These are phyloP conservation scores for Microplitis mediator DNA, from an alignment of 1,140 invertebrate species.

Conservation along the genomic window DNA sequence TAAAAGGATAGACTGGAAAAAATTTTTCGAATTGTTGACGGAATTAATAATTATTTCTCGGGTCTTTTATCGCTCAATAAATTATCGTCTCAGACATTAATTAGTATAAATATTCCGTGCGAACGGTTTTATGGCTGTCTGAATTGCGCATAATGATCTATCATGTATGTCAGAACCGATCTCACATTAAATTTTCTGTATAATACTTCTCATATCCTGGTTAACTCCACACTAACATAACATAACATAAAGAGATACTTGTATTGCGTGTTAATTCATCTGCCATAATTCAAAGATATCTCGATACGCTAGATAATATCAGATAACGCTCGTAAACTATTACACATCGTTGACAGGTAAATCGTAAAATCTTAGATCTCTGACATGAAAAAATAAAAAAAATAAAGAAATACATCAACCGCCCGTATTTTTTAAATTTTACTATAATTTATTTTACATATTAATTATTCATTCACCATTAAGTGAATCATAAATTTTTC, in stretches of 20 bases:
- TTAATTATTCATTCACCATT: too few species aligned
- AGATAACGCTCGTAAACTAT: constrained; percentile 15
- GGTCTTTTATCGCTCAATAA: constrained; percentile 25
- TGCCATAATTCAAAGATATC: background rate
- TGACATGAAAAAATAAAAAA: background rate
- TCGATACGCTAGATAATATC: constrained; percentile 6
- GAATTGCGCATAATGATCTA: constrained; percentile 29
- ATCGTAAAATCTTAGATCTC: background rate
- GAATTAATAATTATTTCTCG: constrained; percentile 22
- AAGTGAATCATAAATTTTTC: too few species aligned
- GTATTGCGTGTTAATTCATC: constrained; percentile 16
- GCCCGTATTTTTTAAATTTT: background rate
- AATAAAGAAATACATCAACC: too few species aligned
- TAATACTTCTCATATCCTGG: background rate
- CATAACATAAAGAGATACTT: background rate
- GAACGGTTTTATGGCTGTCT: constrained; percentile 28
- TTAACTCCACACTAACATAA: background rate
- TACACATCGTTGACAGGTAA: background rate
- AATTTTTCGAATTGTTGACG: constrained; percentile 25
- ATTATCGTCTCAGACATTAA: constrained; percentile 27
- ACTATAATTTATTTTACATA: background rate
- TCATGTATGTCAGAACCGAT: constrained; percentile 29
- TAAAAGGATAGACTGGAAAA: background rate
- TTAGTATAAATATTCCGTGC: constrained; percentile 30
- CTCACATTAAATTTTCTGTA: background rate